phyloP scores from a whole-genome alignment of 2,797 vertebrate species.

The Oryzias sinensis region DNA sequence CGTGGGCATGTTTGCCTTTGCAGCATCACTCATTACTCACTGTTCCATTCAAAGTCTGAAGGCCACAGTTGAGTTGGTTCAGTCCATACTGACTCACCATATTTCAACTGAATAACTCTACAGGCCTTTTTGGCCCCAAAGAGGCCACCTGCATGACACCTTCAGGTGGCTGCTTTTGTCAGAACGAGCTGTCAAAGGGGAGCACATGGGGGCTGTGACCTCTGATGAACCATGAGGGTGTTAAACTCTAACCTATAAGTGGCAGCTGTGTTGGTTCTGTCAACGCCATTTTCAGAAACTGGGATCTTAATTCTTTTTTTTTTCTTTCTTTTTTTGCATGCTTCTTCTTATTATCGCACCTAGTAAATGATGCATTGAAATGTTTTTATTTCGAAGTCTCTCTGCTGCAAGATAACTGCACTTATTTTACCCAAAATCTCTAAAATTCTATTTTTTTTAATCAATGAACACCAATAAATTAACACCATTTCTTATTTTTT shows the following conservation, averaged over 20 bases:
- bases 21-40: slow-evolving; percentile 13
- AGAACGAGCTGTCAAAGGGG: slow-evolving; percentile 19
- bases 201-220: slow-evolving; percentile 29
- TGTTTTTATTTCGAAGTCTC: no score
- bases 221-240: slow-evolving; percentile 32
- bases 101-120: background rate
- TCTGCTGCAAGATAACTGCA: no score
- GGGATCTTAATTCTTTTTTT: no score
- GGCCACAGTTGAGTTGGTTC: slow-evolving; percentile 1
- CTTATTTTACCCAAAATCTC: no score
- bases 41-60: slow-evolving; percentile 9
- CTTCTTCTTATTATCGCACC: no score
- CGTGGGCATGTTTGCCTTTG: slow-evolving; percentile 12
- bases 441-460: no score
- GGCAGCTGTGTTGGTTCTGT: no score
- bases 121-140: background rate
- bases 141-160: slow-evolving; percentile 17
- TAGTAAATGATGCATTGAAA: no score
- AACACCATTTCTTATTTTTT: no score
- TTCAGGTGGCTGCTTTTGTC: slow-evolving; percentile 1
- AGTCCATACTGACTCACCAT: background rate
- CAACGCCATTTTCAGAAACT: no score
- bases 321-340: no score
- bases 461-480: no score
- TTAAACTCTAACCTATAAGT: slow-evolving; percentile 28